A percentile compares a stretch with the other conserved stretches of the same genome.
Evolutionary conservation across 2,797 vertebrate species (phyloP).

Genomic region (Pipistrellus kuhlii): DNA sequence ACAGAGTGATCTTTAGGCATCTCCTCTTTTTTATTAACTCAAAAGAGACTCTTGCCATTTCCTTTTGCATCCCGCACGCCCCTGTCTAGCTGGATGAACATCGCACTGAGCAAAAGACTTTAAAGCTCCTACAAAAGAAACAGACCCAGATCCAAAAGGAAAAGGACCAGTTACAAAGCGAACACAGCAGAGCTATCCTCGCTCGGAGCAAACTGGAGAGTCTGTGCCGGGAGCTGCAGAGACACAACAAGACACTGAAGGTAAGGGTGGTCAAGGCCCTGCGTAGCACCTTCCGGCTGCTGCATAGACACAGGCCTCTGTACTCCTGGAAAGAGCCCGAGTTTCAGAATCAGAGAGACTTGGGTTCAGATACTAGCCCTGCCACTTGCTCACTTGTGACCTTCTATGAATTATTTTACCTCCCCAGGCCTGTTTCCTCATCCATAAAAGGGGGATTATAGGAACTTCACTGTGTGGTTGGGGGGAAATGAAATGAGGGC

Average conservation of each 20-base stretch:
- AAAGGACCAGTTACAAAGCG: constrained; percentile 92
- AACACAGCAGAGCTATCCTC: constrained; percentile 89
- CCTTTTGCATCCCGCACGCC: not conserved
- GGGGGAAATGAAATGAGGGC: not conserved
- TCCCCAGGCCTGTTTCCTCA: not conserved
- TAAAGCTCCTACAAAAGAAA: constrained; percentile 90
- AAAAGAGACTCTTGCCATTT: not conserved
- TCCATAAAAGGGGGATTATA: not conserved
- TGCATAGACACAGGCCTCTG: not conserved
- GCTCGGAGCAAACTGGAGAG: constrained; percentile 94
- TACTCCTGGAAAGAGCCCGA: not conserved
- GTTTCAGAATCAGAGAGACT: not conserved
- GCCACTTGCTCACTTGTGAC: not conserved
- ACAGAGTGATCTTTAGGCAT: not conserved
- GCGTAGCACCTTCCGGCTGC: not conserved
- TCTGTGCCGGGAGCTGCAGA: constrained; percentile 94
- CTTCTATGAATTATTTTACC: not conserved
- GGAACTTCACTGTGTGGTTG: not conserved
- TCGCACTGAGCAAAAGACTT: constrained; percentile 89
- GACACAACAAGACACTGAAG: constrained; percentile 95
- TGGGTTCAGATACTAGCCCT: not conserved
- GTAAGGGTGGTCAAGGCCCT: constrained; percentile 79
- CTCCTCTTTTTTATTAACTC: not conserved
- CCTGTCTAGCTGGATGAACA: constrained; percentile 89
- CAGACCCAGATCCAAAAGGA: constrained; percentile 90